These are phyloP conservation scores for Pocillopora meandrina DNA, from an alignment of 92 coral and sea anemone species.

Conservation along the genomic window DNA sequence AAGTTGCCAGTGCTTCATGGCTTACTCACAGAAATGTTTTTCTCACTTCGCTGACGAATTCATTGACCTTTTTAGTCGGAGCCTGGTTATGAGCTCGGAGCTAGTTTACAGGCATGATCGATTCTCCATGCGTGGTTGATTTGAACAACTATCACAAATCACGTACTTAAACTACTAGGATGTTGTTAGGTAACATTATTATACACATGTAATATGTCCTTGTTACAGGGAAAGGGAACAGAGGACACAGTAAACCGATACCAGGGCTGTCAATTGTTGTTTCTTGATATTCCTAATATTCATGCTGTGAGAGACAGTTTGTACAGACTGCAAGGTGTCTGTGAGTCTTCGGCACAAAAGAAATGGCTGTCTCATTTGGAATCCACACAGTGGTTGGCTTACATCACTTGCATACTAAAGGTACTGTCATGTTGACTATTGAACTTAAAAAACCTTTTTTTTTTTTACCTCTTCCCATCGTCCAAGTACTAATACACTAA, in stretches of 20 bases:
- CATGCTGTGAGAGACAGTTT: conserved; percentile 98
- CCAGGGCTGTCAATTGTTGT: conserved; percentile 90
- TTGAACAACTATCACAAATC: no score
- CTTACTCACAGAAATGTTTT: no score
- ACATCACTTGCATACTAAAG: conserved; percentile 88
- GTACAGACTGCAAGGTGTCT: conserved; percentile 89
- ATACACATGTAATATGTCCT: neutral
- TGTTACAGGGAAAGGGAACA: conserved; percentile 92
- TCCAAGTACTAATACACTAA: no score
- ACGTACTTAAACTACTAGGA: no score
- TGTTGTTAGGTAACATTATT: no score
- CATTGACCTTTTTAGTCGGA: no score
- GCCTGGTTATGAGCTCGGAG: no score
- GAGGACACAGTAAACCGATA: conserved; percentile 94
- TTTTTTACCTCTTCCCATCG: neutral
- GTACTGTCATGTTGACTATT: conserved; percentile 28
- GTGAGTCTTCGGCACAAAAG: conserved; percentile 94
- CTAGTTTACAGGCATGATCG: no score
- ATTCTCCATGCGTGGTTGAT: no score
- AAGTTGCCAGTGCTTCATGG: no score
- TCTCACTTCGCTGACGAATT: no score
- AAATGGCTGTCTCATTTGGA: conserved; percentile 98
- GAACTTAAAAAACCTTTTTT: neutral
- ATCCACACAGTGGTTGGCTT: conserved; percentile 97
- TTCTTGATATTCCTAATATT: conserved; percentile 92